These are phyloP conservation scores for Trichogramma pretiosum DNA, from an alignment of 1,140 invertebrate genomes.

Conservation along the genomic window DNA sequence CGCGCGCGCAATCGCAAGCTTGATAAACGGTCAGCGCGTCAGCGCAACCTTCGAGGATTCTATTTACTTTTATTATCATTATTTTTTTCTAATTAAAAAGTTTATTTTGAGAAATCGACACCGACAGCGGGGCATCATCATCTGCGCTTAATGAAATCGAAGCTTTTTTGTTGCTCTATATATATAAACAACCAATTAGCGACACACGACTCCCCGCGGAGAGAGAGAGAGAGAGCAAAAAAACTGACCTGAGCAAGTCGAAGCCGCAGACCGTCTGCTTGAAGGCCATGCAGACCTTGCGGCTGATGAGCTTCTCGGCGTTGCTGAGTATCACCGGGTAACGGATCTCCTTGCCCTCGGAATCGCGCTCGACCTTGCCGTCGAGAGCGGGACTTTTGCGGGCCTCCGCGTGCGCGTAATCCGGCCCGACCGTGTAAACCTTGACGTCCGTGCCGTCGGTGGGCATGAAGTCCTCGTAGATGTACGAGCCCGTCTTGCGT, in stretches of 20 bases:
- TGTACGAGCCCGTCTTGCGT: conserved; percentile 93
- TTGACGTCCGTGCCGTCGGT: conserved; percentile 80
- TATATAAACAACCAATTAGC: too few species aligned
- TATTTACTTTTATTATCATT: too few species aligned
- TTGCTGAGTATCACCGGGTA: conserved; percentile 98
- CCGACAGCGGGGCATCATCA: too few species aligned
- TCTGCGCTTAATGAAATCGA: too few species aligned
- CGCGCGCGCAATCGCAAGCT: too few species aligned
- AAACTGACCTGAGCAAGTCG: conserved; percentile 76
- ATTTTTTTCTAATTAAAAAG: too few species aligned
- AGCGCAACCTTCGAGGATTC: too few species aligned
- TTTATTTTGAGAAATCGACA: too few species aligned
- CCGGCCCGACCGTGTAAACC: conserved; percentile 91
- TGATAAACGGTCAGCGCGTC: too few species aligned
- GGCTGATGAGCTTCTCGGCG: conserved; percentile 96
- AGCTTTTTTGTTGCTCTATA: too few species aligned
- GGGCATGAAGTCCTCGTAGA: conserved; percentile 99
- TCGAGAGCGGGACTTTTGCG: conserved; percentile 95
- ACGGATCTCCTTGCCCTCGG: conserved; percentile 96
- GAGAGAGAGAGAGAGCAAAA: neutral
- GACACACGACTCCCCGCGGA: too few species aligned
- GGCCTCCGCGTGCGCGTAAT: conserved; percentile 98
- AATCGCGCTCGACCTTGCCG: conserved; percentile 97
- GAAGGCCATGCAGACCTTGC: conserved; percentile 95
- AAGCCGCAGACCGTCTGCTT: conserved; percentile 99